Percentiles rank a stretch among this genome's conserved stretches.
These are phyloP conservation scores for Zaprionus lachaisei DNA, from an alignment of 1,140 invertebrate genomes.

Conservation along the genomic window DNA sequence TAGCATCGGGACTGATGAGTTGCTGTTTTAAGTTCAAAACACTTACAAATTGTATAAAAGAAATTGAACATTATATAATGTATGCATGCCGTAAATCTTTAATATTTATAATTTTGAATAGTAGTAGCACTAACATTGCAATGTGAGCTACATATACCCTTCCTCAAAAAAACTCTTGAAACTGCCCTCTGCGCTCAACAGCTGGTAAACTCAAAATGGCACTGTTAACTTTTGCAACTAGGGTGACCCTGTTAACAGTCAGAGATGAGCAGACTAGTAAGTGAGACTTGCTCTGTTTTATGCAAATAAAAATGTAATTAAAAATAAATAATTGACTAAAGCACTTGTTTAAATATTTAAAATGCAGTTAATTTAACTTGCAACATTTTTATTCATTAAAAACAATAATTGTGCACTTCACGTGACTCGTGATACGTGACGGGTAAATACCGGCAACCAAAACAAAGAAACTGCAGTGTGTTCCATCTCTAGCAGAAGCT, in stretches of 20 bases:
- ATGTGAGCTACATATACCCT: background rate
- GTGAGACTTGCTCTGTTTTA: background rate
- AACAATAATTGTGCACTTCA: background rate
- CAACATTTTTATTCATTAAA: too few relatives aligned
- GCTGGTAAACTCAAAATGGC: constrained; percentile 28
- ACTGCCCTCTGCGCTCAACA: constrained; percentile 9
- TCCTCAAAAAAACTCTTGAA: constrained; percentile 3
- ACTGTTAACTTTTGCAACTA: constrained; percentile 3
- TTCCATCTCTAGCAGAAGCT: background rate
- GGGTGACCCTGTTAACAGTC: constrained; percentile 16
- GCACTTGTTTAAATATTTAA: too few relatives aligned
- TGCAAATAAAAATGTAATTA: background rate
- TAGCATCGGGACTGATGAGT: too few relatives aligned
- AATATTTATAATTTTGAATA: background rate
- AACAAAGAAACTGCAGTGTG: background rate
- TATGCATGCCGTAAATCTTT: background rate
- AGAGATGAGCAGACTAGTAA: background rate
- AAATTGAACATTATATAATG: too few relatives aligned
- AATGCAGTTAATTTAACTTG: too few relatives aligned
- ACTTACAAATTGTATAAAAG: too few relatives aligned
- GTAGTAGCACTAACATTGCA: background rate
- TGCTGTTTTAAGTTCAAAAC: background rate
- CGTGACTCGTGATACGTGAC: background rate
- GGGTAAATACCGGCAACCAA: background rate
- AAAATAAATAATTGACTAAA: background rate